Evolutionary conservation across 2,797 vertebrate species (phyloP), one percentile per base, ranked within the genome.

Genomic region (Mico argentatus): DNA sequence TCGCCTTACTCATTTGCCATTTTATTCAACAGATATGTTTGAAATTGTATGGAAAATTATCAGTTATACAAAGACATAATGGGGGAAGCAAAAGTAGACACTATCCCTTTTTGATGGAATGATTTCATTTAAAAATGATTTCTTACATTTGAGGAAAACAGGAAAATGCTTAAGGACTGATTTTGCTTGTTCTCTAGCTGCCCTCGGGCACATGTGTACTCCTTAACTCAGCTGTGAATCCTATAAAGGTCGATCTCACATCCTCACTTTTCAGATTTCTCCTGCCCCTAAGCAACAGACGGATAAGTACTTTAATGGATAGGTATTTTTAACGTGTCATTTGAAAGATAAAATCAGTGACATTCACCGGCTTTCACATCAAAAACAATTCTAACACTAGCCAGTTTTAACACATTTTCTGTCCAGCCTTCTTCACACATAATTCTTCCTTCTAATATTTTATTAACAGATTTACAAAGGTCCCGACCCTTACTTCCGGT

Each of bases 381-480:
- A 92, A 46, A 93, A 88, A n/a, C 85, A n/a, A 91, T 92, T 97
- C 19, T 48, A 44, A 81, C 81, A 75, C 5, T 64, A 87, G 57
- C 44, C 83, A 88, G 2, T 92, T 84, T 48, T 92, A 90, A 55
- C 73, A 61, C 3, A 57, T 90, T 96, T 85, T 73, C 70, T 86
- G 14, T 55, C 46, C 52, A 52, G 17, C 44, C 50, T 94, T 82
- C 20, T 94, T 82, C 20, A 86, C 50, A 84, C 4, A 10, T 30
- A 50, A 5, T 87, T 96, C 12, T 91, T 94, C 82, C 77, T 84
- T 79, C 52, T 44, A 46, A 44, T 7, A 3, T 39, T 91, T 93
- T 36, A 4, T 3, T 89, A 44, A 36, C 98, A 99, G 99, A 98
- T 99, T 81, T 99, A 99, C 97, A 99, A 99, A 99, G 99, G 99